A percentile compares a stretch with the other conserved stretches of the same genome.
phyloP scores from a whole-genome alignment of 2,113 vertebrate species.

The Gallinago undulata region DNA sequence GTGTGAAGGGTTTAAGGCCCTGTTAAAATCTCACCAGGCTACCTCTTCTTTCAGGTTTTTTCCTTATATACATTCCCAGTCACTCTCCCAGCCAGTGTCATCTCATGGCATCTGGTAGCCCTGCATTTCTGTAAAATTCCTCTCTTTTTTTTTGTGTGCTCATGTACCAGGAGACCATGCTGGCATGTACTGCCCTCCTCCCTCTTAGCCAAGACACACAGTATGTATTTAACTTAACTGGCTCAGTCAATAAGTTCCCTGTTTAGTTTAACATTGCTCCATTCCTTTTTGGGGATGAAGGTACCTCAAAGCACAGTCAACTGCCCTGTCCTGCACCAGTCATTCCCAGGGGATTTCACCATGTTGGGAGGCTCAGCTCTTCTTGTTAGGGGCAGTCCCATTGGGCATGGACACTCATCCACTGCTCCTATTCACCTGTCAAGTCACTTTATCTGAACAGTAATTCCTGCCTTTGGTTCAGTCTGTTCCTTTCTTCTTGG shows the following conservation, averaged over 20 bases:
- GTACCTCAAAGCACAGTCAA: not conserved
- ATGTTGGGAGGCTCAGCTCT: not conserved
- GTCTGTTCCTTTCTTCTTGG: slow-evolving; percentile 22
- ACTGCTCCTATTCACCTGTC: not conserved
- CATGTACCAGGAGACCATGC: not conserved
- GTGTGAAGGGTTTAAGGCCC: not conserved
- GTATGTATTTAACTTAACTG: not conserved
- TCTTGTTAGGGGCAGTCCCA: not conserved
- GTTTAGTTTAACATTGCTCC: not conserved
- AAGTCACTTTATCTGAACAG: not conserved
- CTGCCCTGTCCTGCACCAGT: not conserved
- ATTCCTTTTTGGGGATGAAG: not conserved
- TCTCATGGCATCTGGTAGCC: not conserved
- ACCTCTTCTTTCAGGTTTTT: not conserved
- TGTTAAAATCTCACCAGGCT: not conserved
- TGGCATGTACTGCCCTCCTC: not conserved
- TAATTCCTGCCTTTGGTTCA: slow-evolving; percentile 44
- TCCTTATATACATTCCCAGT: not conserved
- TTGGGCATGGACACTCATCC: rapidly evolving
- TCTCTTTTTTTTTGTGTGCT: not conserved
- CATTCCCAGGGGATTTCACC: not conserved
- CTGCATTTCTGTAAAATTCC: not conserved
- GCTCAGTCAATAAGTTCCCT: not conserved
- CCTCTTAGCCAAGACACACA: not conserved
- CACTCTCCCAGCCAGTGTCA: not conserved